Evolutionary conservation across 2,113 vertebrate genomes (phyloP).

Genomic region (Ibidorhyncha struthersii): DNA sequence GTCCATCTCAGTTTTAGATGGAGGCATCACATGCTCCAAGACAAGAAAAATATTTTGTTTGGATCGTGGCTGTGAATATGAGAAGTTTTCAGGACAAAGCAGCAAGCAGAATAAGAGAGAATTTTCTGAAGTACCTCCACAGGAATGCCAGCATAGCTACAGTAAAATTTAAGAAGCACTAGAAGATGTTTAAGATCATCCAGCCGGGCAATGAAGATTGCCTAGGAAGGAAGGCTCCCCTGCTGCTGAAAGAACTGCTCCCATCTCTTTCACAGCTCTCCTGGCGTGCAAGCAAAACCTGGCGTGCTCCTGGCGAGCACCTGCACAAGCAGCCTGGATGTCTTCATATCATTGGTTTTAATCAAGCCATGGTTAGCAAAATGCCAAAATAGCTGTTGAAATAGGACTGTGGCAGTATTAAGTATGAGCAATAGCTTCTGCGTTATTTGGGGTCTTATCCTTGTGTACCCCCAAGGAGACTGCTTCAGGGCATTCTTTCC

Average conservation of each 20-base stretch:
- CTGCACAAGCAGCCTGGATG: neutral
- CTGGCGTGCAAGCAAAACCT: neutral
- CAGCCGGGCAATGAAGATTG: neutral
- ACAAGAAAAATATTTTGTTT: neutral
- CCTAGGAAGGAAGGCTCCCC: neutral
- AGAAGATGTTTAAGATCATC: neutral
- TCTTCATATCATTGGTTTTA: neutral
- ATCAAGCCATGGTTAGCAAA: neutral
- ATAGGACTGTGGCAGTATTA: neutral
- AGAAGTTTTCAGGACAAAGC: neutral
- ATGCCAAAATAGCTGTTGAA: neutral
- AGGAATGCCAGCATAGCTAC: neutral
- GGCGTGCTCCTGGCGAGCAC: too few species aligned
- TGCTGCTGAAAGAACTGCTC: neutral
- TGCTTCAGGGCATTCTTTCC: neutral
- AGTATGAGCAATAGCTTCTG: neutral
- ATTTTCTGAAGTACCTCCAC: neutral
- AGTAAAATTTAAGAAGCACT: neutral
- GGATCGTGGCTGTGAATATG: neutral
- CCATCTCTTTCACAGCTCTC: neutral
- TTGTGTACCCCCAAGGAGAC: neutral
- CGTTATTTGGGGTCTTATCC: neutral
- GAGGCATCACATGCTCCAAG: neutral
- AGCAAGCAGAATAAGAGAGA: neutral
- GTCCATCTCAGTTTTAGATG: neutral